Percentiles rank a stretch among this genome's conserved stretches.
Evolutionary conservation across 2,797 vertebrate species (phyloP).

Genomic region (Podarcis siculus): DNA sequence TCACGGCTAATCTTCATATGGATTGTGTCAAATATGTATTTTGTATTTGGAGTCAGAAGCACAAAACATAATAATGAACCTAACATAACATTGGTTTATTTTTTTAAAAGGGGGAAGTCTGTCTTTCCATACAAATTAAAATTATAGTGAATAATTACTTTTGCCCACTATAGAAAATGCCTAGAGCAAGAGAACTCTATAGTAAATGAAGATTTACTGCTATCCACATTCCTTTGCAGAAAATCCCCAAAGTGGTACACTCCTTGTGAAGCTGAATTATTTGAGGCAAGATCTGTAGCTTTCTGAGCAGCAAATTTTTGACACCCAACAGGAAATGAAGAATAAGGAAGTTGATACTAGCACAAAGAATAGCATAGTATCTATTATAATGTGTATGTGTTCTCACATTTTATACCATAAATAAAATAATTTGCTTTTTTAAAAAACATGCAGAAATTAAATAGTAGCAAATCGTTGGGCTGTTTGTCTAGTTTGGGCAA

Average conservation of each 20-base stretch:
- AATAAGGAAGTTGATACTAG: slow-evolving; percentile 47
- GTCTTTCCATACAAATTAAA: neutral
- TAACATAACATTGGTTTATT: slow-evolving; percentile 28
- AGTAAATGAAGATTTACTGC: slow-evolving; percentile 41
- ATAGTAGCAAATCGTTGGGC: slow-evolving; percentile 53
- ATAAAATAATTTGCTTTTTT: slow-evolving; percentile 26
- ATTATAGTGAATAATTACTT: slow-evolving; percentile 34
- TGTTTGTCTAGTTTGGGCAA: slow-evolving; percentile 39
- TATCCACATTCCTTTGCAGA: slow-evolving; percentile 35
- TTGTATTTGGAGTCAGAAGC: slow-evolving; percentile 50
- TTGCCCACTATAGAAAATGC: slow-evolving; percentile 33
- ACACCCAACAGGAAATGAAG: slow-evolving; percentile 71
- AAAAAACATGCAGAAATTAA: slow-evolving; percentile 36
- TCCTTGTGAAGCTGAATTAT: slow-evolving; percentile 18
- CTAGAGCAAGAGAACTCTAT: slow-evolving; percentile 26
- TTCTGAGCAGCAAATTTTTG: slow-evolving; percentile 40
- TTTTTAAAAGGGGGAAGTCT: neutral
- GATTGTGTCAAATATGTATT: neutral
- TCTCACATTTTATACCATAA: slow-evolving; percentile 26
- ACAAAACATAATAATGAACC: slow-evolving; percentile 39
- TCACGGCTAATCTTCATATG: slow-evolving; percentile 22
- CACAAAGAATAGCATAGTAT: slow-evolving; percentile 17
- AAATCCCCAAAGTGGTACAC: slow-evolving; percentile 44
- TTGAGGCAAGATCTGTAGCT: slow-evolving; percentile 43
- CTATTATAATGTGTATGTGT: slow-evolving; percentile 18